Base-by-base conservation (phyloP, 2,888 invertebrate genomes). In the Drosophila paramelanica region DNA sequence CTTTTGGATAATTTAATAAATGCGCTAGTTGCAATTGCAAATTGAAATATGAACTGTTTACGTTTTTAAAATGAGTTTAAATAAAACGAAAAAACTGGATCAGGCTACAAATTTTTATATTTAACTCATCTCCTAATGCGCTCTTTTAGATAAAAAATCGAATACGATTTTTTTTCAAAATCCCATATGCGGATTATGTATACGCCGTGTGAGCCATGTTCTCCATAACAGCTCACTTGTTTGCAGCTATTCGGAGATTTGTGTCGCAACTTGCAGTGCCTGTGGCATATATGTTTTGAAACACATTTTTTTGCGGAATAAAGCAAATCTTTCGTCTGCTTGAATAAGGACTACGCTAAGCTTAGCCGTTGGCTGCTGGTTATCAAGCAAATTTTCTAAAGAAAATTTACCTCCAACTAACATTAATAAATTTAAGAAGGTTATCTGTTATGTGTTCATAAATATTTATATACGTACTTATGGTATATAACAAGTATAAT, bases 1-100 rank as follows among this genome's bases (percentile, higher is more conserved):
- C 43, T 70, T 70, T 82, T 79, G 76, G 36, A 83, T 75, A 81
- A 78, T 69, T 69, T 45, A 85, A 88, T 88, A 83, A 83, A 82
- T 60, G 46, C 66, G 67, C 71, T 81, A 77, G 59, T 77, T 76
- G 55, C 77, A 68, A 17, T 17, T 17, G 72, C 67, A 67, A 78
- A 71, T 42, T 73, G 51, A 79, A 73, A 50, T 47, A 10, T 45
- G 67, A 53, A 41, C 8, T 5, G 3, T 31, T 49, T 51, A 23
- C 5, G 11, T 36, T 45, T 51, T 45, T 8, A 25, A 8, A 38
- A 39, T 39, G 3, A 39, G 14, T 14, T 39, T 31, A 3, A 10
- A 31, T 31, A 31, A 39, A 39, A 14, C 39, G 8, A 11, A 14
- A 31, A 31, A 31, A 31, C 10, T 31, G 27, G 27, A 27, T 6